Evolutionary conservation across 2,113 vertebrate species (phyloP).

Genomic region (Sylvia atricapilla): DNA sequence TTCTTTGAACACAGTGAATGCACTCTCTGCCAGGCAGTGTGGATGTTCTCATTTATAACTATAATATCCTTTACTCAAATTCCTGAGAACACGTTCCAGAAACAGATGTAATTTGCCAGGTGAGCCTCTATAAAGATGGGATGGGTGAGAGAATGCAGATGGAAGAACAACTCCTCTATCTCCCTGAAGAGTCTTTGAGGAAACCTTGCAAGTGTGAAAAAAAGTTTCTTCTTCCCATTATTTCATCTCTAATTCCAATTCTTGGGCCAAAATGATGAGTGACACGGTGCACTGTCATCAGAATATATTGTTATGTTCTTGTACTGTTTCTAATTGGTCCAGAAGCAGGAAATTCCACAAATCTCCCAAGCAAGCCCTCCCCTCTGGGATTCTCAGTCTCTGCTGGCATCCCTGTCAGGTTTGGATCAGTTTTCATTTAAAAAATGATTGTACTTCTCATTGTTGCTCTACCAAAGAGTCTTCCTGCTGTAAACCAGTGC

Average conservation of each 20-base stretch:
- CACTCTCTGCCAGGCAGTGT: slow-evolving; percentile 19
- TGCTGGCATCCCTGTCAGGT: slow-evolving; percentile 18
- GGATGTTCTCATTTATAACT: slow-evolving; percentile 34
- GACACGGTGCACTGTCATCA: neutral
- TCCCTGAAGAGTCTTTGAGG: slow-evolving; percentile 38
- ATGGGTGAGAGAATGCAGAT: slow-evolving; percentile 32
- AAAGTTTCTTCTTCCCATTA: neutral
- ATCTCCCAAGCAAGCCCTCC: neutral
- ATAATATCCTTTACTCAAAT: slow-evolving; percentile 19
- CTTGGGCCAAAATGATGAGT: slow-evolving; percentile 4
- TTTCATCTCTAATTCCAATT: neutral
- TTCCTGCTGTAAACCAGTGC: slow-evolving; percentile 1
- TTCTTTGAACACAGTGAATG: neutral
- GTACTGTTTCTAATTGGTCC: neutral
- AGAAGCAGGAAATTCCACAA: slow-evolving; percentile 52
- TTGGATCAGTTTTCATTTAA: slow-evolving; percentile 31
- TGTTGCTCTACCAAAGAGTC: neutral
- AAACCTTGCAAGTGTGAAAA: neutral
- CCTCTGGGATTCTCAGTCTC: slow-evolving; percentile 10
- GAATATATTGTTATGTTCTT: neutral
- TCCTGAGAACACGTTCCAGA: slow-evolving; percentile 11
- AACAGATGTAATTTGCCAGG: slow-evolving; percentile 32
- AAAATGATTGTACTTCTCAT: neutral
- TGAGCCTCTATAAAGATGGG: slow-evolving; percentile 35
- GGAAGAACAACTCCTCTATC: neutral